phyloP scores from a whole-genome alignment of 2,113 vertebrate species.

The Bambusicola thoracicus region DNA sequence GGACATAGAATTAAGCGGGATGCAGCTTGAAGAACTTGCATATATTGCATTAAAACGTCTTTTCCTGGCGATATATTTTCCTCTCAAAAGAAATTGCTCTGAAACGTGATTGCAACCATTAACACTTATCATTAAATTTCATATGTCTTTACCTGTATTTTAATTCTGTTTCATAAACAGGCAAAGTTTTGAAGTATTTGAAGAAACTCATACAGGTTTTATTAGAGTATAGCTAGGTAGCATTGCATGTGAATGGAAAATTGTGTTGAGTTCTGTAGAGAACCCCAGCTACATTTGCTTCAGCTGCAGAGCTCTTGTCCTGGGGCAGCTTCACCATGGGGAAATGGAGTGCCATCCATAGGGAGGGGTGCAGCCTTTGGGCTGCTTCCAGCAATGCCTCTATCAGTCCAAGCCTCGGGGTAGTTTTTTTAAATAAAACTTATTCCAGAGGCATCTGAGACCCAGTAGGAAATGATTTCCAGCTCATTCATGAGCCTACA shows the following conservation, averaged over 20 bases:
- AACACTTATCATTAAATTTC: background rate
- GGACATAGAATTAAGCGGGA: background rate
- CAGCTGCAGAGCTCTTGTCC: background rate
- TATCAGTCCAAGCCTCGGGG: background rate
- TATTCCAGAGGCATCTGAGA: background rate
- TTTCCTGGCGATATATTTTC: background rate
- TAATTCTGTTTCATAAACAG: background rate
- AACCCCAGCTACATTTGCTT: fast-evolving
- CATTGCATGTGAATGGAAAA: background rate
- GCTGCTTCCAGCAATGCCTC: background rate
- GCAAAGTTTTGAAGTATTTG: background rate
- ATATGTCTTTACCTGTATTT: background rate
- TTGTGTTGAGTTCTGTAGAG: background rate
- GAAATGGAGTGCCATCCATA: fast-evolving
- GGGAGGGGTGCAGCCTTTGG: background rate
- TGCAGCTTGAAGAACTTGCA: background rate
- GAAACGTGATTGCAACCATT: background rate
- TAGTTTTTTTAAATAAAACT: background rate
- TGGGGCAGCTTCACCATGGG: fast-evolving
- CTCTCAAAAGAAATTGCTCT: background rate
- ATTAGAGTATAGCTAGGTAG: background rate
- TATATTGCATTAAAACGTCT: background rate
- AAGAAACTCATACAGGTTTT: background rate
- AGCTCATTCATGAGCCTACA: background rate
- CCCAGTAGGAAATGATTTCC: background rate